Evolutionary conservation across 2,888 invertebrate species (phyloP), one percentile per base, ranked within the genome.

Genomic region (Anticlea derivata): DNA sequence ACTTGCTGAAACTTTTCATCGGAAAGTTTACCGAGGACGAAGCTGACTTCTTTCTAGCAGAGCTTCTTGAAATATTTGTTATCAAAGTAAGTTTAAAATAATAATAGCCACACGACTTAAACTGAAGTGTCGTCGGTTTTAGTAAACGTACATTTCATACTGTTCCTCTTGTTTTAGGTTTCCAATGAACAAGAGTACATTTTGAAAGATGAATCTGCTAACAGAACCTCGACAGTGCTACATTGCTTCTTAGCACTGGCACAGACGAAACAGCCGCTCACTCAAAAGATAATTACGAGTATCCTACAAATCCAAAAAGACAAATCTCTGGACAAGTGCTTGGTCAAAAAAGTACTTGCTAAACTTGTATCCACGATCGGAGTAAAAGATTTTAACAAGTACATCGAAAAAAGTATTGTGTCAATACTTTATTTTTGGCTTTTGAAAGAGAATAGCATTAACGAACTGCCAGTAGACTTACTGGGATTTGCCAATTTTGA

Each of bases 161-260:
- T 11, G 1, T 17, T 5, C 5, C 6, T 41, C 7, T 1, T 30
- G 7, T 77, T 75, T 74, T 83, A 91, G 83, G 81, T 87, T 20
- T 68, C 84, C 17, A 71, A 79, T 23, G 65, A 77, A 37, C 78
- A 75, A 27, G 80, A 85, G 45, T 75, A 84, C 26, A 80, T 92
- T 63, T 63, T 86, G 38, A 82, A 84, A 54, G 94, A 94, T 65
- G 94, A 95, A 76, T 80, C 82, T 1, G 78, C 83, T 0, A 93
- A 93, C 55, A 83, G 93, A 66, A 92, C 92, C 0, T 79, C 91
- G 0, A 92, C 92, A 29, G 89, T 92, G 5, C 76, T 94, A 10
- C 92, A 94, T 38, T 86, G 89, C 22, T 87, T 92, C 54, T 81
- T 88, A 8, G 81, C 91, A 7, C 68, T 94, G 2, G 90, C 93